phyloP scores from a whole-genome alignment of 2,888 invertebrate genomes.

The Muschampia plurimacula region DNA sequence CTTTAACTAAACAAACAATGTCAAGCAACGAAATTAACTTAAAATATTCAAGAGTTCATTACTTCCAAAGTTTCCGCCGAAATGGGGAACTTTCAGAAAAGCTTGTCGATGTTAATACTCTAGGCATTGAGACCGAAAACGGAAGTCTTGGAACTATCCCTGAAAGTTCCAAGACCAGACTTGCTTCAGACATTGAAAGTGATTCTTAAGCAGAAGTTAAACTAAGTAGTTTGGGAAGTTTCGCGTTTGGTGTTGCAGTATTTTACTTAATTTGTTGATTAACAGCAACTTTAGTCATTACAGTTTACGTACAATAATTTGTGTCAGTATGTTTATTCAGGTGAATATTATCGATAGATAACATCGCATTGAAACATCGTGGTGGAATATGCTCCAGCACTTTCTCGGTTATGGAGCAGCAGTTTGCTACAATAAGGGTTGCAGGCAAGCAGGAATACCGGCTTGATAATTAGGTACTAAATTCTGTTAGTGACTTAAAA shows the following conservation, averaged over 20 bases:
- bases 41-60: slow-evolving; percentile 1
- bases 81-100: slow-evolving; percentile 17
- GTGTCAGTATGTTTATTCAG: no score
- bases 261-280: background rate
- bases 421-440: no score
- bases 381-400: no score
- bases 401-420: no score
- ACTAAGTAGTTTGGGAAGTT: slow-evolving; percentile 14
- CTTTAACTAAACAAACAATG: background rate
- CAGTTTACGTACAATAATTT: no score
- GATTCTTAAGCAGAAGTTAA: slow-evolving; percentile 21
- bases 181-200: slow-evolving; percentile 22
- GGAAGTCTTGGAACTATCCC: slow-evolving; percentile 22
- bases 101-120: slow-evolving; percentile 14
- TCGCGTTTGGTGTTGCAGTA: background rate
- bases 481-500: no score
- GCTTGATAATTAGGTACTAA: no score
- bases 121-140: slow-evolving; percentile 1
- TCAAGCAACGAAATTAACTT: background rate
- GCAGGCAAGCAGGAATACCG: no score
- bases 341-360: no score
- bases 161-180: slow-evolving; percentile 10
- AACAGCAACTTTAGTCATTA: no score
- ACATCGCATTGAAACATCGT: no score
- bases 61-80: slow-evolving; percentile 2